Evolutionary conservation across 2,888 invertebrate genomes (phyloP).

Genomic region (Temnothorax ravouxi): DNA sequence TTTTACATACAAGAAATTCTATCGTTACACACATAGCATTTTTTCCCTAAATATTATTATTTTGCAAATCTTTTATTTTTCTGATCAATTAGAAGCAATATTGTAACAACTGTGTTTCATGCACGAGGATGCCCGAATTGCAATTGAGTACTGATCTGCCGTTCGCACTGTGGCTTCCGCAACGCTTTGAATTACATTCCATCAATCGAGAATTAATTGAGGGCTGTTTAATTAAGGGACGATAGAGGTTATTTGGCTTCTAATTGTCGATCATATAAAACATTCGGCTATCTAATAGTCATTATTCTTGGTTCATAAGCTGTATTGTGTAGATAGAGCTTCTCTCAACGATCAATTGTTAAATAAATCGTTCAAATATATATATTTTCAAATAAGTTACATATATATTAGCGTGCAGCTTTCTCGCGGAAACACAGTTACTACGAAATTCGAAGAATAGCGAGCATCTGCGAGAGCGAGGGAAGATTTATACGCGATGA

Average conservation of each 20-base stretch:
- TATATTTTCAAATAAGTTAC: background rate
- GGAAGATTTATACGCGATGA: slow-evolving; percentile 44
- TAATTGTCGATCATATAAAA: slow-evolving; percentile 29
- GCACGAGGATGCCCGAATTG: background rate
- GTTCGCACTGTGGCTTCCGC: slow-evolving; percentile 36
- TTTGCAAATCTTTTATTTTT: background rate
- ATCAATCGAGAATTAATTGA: slow-evolving; percentile 52
- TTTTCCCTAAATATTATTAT: background rate
- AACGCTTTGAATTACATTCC: slow-evolving; percentile 49
- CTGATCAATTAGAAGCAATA: slow-evolving; percentile 6
- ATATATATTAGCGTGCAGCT: background rate
- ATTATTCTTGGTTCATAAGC: background rate
- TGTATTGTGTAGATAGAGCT: background rate
- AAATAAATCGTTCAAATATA: background rate
- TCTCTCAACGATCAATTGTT: background rate
- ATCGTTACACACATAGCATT: background rate
- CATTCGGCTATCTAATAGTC: background rate
- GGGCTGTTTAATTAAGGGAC: slow-evolving; percentile 39
- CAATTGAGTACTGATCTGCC: slow-evolving; percentile 20
- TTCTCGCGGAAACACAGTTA: background rate
- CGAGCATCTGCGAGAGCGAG: slow-evolving; percentile 31
- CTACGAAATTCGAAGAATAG: slow-evolving; percentile 24
- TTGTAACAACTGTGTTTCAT: slow-evolving; percentile 7
- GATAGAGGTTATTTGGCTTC: slow-evolving; percentile 30
- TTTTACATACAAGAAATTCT: background rate